Evolutionary conservation across 2,888 invertebrate genomes (phyloP), one percentile per base, ranked within the genome.

Genomic region (Caenorhabditis angaria): DNA sequence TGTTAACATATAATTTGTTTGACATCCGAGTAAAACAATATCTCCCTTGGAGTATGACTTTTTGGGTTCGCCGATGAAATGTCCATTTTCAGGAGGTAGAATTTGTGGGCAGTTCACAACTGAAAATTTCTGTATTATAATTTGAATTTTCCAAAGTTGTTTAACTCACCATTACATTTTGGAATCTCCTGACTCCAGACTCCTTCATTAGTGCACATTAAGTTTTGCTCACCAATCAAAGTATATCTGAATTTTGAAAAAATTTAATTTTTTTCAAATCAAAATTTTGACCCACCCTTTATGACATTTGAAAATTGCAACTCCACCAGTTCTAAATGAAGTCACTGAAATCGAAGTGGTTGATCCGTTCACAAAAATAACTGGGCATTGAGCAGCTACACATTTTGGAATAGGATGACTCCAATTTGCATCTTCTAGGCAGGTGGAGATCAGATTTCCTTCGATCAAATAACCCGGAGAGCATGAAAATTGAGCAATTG

Each of bases 341-440:
- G 83, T 82, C 14, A 84, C 84, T 2, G 78, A 76, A n/a, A 80
- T 77, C 4, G 76, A 65, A 60, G 82, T 65, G 6, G 72, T 65
- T 5, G 66, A 55, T 50, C 78, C 75, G 47, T 76, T 72, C 8
- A 87, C 69, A 20, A 70, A 78, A 6, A 87, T 72, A 12, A 83
- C 82, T 14, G 83, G 78, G 35, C 87, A 88, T 57, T 83, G 80
- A 4, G 82, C 76, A 51, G 83, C 85, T 82, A 93, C 90, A 87
- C 97, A 99, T 89, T 92, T 92, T 0, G 97, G 97, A 65, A 94
- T 88, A 0, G 93, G 92, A 88, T 95, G 93, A 80, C 95, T 93
- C 97, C 97, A 99, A 77, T 92, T 92, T 0, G 96, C 97, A 88
- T 95, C 94, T 77, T 93, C 93, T 88, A 94, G 93, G 85, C 99